phyloP scores from a whole-genome alignment of 2,888 invertebrate species.

The Tachina grossa region DNA sequence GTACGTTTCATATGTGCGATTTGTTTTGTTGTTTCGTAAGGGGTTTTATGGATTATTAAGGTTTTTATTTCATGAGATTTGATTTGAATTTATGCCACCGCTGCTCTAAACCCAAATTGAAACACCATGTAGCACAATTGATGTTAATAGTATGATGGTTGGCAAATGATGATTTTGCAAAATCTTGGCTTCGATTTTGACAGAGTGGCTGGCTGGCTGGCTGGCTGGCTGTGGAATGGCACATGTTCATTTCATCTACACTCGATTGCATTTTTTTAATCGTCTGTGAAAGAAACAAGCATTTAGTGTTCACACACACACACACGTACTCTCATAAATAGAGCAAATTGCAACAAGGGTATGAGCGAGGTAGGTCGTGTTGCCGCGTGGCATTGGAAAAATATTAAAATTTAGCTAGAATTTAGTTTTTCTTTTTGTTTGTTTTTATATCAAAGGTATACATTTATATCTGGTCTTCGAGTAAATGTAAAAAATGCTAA shows the following conservation, averaged over 20 bases:
- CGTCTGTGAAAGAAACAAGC: constrained; percentile 45
- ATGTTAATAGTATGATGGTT: constrained; percentile 31
- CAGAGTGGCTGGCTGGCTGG: constrained; percentile 32
- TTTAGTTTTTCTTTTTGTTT: constrained; percentile 17
- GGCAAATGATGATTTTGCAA: constrained; percentile 58
- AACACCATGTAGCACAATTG: constrained; percentile 18
- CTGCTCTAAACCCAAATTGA: constrained; percentile 33
- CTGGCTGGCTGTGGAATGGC: constrained; percentile 44
- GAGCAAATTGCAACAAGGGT: constrained; percentile 27
- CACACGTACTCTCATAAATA: neutral
- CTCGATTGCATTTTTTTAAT: constrained; percentile 66
- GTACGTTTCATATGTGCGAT: constrained; percentile 69
- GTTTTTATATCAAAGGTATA: constrained; percentile 46
- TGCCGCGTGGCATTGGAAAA: constrained; percentile 67
- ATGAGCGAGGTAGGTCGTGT: constrained; percentile 71
- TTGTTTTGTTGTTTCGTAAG: constrained; percentile 64
- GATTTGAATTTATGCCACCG: constrained; percentile 59
- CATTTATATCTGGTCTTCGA: constrained; percentile 13
- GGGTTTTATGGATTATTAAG: constrained; percentile 72
- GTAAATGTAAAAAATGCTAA: constrained; percentile 4
- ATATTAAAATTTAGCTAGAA: constrained; percentile 38
- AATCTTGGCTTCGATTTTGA: constrained; percentile 53
- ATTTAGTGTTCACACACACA: neutral
- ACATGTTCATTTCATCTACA: constrained; percentile 70
- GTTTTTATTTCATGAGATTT: constrained; percentile 71